Base-by-base conservation (phyloP, 2,113 vertebrate species). In the Xiphophorus couchianus region DNA sequence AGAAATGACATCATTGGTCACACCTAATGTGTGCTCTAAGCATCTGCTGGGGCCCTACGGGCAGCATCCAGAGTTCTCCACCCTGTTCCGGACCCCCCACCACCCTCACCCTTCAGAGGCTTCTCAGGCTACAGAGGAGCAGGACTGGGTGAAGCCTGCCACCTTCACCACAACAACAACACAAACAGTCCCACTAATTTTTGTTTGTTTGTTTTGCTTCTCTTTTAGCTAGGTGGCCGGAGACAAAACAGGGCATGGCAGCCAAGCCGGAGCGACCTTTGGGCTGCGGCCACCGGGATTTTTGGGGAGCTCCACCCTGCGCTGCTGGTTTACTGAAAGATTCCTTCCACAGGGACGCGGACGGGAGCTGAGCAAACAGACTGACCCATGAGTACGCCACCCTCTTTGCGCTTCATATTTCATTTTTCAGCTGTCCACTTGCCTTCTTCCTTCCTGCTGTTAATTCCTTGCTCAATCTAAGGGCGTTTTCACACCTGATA, bases 21-120 rank as follows among this genome's bases (percentile, higher is more conserved):
- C 91, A 93, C 91, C 89, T 93, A 88, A 88, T 86, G 90, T 90
- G 89, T 85, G 89, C 88, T 89, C 91, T 92, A 94, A 93, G 93
- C 91, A 92, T 93, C 91, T 89, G 87, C 51, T 91, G 87, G 86
- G 78, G 81, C 83, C 37, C 70, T 92, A 81, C 79, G 88, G 74
- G 80, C 89, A 85, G 91, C 81, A 91, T 94, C 90, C 93, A 94
- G 91, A 94, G 93, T 93, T 94, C 91, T 91, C 88, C 92, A 78
- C 92, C 89, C 90, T 89, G 86, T 82, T 77, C 78, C 48, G 68
- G 86, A 67, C 69, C 87, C 83, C 75, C 67, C 76, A 11, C 35
- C 35, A 37, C 35, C 35, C 7, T 69, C 22, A 8, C 70, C 77
- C 75, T 83, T 1, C 58, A 74, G 69, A 48, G 62, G 33, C 78